phyloP scores from a whole-genome alignment of 2,113 vertebrate genomes.

The Syngnathoides biaculeatus region DNA sequence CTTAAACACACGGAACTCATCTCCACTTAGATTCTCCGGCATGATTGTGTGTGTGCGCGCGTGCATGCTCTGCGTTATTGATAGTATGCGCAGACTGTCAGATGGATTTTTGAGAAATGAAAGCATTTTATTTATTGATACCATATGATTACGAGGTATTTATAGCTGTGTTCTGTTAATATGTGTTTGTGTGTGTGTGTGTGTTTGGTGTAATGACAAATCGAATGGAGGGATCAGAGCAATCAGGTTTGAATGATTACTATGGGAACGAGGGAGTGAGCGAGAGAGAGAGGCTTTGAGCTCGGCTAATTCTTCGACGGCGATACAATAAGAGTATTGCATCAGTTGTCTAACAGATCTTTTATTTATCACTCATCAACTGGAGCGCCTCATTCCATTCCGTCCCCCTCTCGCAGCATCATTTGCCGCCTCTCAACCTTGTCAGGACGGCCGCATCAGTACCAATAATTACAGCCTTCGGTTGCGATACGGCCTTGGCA shows the following conservation, averaged over 20 bases:
- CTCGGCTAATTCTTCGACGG: conserved; percentile 33
- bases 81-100: conserved; percentile 60
- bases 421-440: neutral
- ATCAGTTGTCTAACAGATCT: conserved; percentile 14
- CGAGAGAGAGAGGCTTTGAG: conserved; percentile 80
- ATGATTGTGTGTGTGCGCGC: conserved; percentile 44
- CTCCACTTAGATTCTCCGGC: conserved; percentile 65
- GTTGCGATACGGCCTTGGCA: neutral
- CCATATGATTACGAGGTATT: conserved; percentile 68
- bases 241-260: conserved; percentile 69
- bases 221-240: conserved; percentile 67
- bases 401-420: neutral
- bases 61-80: conserved; percentile 50
- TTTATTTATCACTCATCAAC: conserved; percentile 1
- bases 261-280: conserved; percentile 59
- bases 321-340: conserved; percentile 11
- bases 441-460: conserved; percentile 6
- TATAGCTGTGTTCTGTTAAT: conserved; percentile 52
- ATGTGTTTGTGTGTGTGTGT: conserved; percentile 28
- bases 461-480: conserved; percentile 29
- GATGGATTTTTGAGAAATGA: conserved; percentile 71
- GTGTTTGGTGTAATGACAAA: conserved; percentile 70
- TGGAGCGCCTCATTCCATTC: conserved; percentile 4
- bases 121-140: conserved; percentile 71
- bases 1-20: conserved; percentile 56